These are phyloP conservation scores for Lophius piscatorius DNA, from an alignment of 2,113 vertebrate species.

Conservation along the genomic window DNA sequence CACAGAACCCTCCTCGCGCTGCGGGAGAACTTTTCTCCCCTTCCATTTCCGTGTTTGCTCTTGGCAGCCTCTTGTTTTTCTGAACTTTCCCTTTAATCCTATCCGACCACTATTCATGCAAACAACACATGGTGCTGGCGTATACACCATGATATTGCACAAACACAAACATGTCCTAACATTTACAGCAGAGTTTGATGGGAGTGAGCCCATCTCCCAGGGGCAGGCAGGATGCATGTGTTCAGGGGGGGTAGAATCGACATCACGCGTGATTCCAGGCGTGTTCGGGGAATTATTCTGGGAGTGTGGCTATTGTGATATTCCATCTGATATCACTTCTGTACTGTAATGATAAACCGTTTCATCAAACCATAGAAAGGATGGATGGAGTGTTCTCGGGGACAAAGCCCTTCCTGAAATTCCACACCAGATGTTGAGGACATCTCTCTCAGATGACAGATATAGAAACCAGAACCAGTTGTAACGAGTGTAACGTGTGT, in stretches of 20 bases:
- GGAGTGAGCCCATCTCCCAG: slow-evolving; percentile 42
- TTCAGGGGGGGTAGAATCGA: slow-evolving; percentile 2
- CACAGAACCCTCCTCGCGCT: too few species aligned
- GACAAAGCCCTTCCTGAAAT: slow-evolving; percentile 70
- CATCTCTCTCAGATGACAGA: slow-evolving; percentile 56
- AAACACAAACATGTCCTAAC: slow-evolving; percentile 75
- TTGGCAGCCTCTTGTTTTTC: slow-evolving; percentile 57
- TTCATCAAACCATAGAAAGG: slow-evolving; percentile 51
- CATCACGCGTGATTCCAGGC: slow-evolving; percentile 51
- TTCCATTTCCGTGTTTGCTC: slow-evolving; percentile 44
- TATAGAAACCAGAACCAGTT: slow-evolving; percentile 55
- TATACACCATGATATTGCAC: slow-evolving; percentile 56
- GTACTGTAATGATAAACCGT: slow-evolving; percentile 75
- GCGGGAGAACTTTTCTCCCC: too few species aligned
- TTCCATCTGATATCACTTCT: slow-evolving; percentile 76
- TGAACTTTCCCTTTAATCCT: slow-evolving; percentile 61
- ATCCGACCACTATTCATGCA: slow-evolving; percentile 48
- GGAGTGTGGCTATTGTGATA: slow-evolving; percentile 49
- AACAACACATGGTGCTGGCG: slow-evolving; percentile 51
- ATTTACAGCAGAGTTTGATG: slow-evolving; percentile 62
- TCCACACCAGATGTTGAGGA: slow-evolving; percentile 66
- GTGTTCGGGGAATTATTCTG: slow-evolving; percentile 68
- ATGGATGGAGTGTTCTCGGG: slow-evolving; percentile 64
- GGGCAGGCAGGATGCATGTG: slow-evolving; percentile 34
- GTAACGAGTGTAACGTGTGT: slow-evolving; percentile 25